A percentile compares a stretch with the other conserved stretches of the same genome.
These are phyloP conservation scores for Neuroterus valhalla DNA, from an alignment of 1,140 invertebrate species.

Conservation along the genomic window DNA sequence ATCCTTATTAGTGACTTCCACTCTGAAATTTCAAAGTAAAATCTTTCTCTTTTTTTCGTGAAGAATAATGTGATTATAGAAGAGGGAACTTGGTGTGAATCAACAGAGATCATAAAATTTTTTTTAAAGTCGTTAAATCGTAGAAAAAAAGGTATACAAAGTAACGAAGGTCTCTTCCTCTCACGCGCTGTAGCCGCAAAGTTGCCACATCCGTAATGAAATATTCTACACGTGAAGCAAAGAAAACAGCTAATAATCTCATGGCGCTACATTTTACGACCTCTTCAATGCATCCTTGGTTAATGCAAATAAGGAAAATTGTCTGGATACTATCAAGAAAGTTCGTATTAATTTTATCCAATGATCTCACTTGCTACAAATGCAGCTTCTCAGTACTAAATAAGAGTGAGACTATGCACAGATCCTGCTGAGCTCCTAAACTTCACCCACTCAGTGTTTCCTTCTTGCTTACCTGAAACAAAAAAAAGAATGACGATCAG, in stretches of 20 bases:
- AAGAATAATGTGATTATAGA: not conserved
- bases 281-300: not conserved
- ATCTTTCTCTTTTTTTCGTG: not conserved
- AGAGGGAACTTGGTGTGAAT: not conserved
- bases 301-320: slow-evolving; percentile 3
- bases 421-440: not conserved
- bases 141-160: not conserved
- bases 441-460: not conserved
- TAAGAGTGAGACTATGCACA: not conserved
- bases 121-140: slow-evolving; percentile 6
- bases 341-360: not conserved
- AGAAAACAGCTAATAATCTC: not conserved
- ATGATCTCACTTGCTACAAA: slow-evolving; percentile 1
- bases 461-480: slow-evolving; percentile 21
- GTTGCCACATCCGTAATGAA: not conserved
- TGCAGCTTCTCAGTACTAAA: not conserved
- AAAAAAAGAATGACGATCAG: not conserved
- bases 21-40: not conserved
- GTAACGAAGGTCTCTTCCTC: not conserved
- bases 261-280: not conserved
- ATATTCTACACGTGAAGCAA: not conserved
- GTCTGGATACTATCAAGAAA: not conserved
- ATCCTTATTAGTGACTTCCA: not conserved
- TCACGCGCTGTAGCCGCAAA: slow-evolving; percentile 7
- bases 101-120: not conserved